A percentile compares a stretch with the other conserved stretches of the same genome.
These are phyloP conservation scores for Amblyopsis rosae DNA, from an alignment of 2,113 vertebrate species.

Conservation along the genomic window DNA sequence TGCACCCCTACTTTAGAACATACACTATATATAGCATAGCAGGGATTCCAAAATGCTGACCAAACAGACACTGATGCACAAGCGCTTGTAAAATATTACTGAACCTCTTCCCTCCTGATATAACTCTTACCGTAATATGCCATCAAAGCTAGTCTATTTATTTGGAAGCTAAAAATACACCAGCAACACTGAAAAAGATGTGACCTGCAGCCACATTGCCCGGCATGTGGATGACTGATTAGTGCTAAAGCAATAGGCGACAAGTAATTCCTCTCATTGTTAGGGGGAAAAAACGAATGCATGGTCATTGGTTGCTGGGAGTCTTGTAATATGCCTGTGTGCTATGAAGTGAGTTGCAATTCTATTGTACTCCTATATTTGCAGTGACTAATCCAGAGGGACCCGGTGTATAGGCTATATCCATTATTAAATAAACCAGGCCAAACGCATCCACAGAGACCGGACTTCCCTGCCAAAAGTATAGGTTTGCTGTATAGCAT, in stretches of 20 bases:
- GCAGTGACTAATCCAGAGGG: neutral
- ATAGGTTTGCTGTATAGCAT: no score
- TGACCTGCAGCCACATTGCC: neutral
- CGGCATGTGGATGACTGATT: neutral
- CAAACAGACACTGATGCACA: no score
- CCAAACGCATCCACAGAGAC: slow-evolving; percentile 15
- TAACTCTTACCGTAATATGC: no score
- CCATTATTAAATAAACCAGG: slow-evolving; percentile 21
- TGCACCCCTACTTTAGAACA: no score
- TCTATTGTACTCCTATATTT: slow-evolving; percentile 5
- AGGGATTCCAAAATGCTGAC: no score
- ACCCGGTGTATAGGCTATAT: slow-evolving; percentile 17
- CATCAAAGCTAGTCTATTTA: no score
- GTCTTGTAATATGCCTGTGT: no score
- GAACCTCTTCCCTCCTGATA: no score
- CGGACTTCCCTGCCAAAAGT: slow-evolving; percentile 2
- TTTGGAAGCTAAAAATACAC: no score
- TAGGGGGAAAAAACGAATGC: no score
- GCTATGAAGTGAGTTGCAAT: neutral
- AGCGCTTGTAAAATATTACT: no score
- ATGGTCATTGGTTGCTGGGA: neutral
- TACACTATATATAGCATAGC: no score
- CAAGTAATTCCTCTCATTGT: neutral
- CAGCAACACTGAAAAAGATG: neutral
- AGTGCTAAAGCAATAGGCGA: neutral